phyloP scores from a whole-genome alignment of 1,140 invertebrate genomes.

The Augochlora pura region DNA sequence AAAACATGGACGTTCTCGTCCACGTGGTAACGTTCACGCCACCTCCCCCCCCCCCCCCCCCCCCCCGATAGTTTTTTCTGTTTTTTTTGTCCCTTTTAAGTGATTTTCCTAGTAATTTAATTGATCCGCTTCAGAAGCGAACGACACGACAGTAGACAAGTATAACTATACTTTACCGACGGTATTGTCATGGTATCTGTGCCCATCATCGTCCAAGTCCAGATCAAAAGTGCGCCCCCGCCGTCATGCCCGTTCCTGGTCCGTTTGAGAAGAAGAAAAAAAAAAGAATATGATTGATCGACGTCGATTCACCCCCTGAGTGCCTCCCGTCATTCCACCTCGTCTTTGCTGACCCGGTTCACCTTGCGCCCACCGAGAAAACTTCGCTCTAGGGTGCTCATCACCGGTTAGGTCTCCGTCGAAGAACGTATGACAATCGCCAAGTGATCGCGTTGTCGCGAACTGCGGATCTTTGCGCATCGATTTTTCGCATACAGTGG shows the following conservation, averaged over 20 bases:
- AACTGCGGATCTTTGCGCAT: too few relatives aligned
- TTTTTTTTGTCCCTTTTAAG: constrained; percentile 3
- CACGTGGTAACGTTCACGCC: neutral
- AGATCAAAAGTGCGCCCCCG: constrained; percentile 20
- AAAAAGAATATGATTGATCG: too few relatives aligned
- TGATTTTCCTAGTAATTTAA: constrained; percentile 24
- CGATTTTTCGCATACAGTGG: too few relatives aligned
- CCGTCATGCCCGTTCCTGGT: constrained; percentile 3
- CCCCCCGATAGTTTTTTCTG: neutral
- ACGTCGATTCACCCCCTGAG: neutral
- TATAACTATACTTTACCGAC: constrained; percentile 16
- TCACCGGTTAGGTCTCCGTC: too few relatives aligned
- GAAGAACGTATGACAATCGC: too few relatives aligned
- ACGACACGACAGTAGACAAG: neutral
- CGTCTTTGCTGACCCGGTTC: too few relatives aligned
- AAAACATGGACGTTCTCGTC: neutral
- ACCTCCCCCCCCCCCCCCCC: too few relatives aligned
- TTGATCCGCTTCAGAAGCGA: constrained; percentile 30
- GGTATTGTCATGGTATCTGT: constrained; percentile 46
- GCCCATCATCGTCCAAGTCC: constrained; percentile 41
- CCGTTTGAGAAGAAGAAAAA: neutral
- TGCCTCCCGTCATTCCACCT: too few relatives aligned
- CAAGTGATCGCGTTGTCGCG: too few relatives aligned
- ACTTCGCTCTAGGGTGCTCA: too few relatives aligned
- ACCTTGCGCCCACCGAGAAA: too few relatives aligned